Evolutionary conservation across 2,888 invertebrate genomes (phyloP).

Genomic region (Atethmia centrago): DNA sequence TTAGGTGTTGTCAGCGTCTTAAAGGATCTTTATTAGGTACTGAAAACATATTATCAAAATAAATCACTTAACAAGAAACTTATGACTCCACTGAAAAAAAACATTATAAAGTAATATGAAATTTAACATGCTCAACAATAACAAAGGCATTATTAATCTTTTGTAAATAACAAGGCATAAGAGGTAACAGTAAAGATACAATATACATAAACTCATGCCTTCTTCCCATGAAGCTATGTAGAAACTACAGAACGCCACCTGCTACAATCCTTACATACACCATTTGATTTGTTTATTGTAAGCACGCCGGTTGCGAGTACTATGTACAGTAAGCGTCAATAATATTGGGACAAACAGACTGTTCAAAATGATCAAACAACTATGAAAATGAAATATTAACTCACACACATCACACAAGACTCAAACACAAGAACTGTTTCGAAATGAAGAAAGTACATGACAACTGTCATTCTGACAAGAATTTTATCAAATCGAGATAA

Average conservation of each 20-base stretch:
- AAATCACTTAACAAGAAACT: not conserved
- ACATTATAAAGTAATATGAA: not conserved
- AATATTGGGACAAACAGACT: too few species aligned
- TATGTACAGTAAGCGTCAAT: too few species aligned
- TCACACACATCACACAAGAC: too few species aligned
- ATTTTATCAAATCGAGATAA: too few species aligned
- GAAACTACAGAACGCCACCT: not conserved
- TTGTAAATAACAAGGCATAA: not conserved
- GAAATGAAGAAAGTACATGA: too few species aligned
- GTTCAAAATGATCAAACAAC: too few species aligned
- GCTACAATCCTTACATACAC: not conserved
- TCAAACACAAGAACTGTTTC: too few species aligned
- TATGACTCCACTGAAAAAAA: too few species aligned
- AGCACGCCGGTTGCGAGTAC: not conserved
- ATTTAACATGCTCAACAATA: not conserved
- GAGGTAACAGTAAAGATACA: not conserved
- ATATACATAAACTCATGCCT: not conserved
- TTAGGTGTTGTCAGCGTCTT: too few species aligned
- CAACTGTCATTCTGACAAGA: too few species aligned
- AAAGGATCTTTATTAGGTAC: not conserved
- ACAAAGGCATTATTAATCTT: not conserved
- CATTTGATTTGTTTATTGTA: not conserved
- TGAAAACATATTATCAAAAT: not conserved
- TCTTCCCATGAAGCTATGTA: not conserved
- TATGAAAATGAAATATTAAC: too few species aligned